These are phyloP conservation scores for Lydus trimaculatus DNA, from an alignment of 2,888 invertebrate species.

Conservation along the genomic window DNA sequence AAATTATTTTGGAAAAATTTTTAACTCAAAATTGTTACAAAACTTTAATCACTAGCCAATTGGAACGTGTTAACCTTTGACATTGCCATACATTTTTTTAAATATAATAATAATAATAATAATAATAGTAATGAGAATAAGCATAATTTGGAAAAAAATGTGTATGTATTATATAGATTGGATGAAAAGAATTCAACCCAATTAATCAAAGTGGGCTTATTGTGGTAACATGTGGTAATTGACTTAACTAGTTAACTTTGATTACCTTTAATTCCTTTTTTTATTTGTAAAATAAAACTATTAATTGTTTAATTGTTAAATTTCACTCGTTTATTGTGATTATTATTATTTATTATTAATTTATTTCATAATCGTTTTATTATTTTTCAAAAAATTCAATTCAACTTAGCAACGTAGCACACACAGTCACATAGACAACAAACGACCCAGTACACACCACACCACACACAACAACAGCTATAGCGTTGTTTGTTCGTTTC, in stretches of 20 bases:
- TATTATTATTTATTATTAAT: too few relatives aligned
- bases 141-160: too few relatives aligned
- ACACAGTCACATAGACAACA: not conserved
- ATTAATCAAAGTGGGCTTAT: not conserved
- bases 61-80: not conserved
- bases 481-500: conserved; percentile 2
- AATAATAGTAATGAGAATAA: not conserved
- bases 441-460: not conserved
- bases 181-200: not conserved
- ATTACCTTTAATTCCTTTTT: not conserved
- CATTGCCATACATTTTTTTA: not conserved
- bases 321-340: too few relatives aligned
- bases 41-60: not conserved
- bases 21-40: not conserved
- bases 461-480: not conserved
- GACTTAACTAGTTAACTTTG: not conserved
- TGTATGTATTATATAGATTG: too few relatives aligned
- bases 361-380: not conserved
- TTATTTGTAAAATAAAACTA: too few relatives aligned
- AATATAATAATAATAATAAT: not conserved
- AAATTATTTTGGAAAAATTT: not conserved
- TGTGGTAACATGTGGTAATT: not conserved
- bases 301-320: too few relatives aligned
- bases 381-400: not conserved
- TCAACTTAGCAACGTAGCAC: not conserved